A percentile compares a stretch with the other conserved stretches of the same genome.
phyloP scores from a whole-genome alignment of 2,888 invertebrate species.

The Lathronympha strigana region DNA sequence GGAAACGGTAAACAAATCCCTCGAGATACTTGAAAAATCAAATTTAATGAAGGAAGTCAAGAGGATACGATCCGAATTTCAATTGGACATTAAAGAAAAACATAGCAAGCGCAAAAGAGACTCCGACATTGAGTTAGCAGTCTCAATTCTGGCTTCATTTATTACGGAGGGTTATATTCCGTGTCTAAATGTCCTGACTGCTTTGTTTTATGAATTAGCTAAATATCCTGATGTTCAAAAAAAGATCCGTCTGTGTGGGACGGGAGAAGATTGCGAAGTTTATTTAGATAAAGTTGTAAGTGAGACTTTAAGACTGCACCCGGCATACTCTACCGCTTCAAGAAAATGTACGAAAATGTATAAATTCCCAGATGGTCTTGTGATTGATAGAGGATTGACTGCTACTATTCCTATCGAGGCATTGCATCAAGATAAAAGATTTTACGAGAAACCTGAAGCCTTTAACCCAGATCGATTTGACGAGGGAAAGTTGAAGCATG shows the following conservation, averaged over 20 bases:
- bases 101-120: constrained; percentile 51
- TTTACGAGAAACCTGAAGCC: constrained; percentile 61
- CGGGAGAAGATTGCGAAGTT: constrained; percentile 53
- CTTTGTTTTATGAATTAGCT: constrained; percentile 69
- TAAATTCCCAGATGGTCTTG: constrained; percentile 63
- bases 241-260: constrained; percentile 58
- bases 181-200: constrained; percentile 65
- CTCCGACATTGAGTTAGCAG: constrained; percentile 62
- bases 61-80: constrained; percentile 58
- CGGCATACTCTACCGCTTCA: constrained; percentile 69
- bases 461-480: constrained; percentile 71
- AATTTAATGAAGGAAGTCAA: constrained; percentile 61
- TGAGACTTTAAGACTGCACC: constrained; percentile 73
- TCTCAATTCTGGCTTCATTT: constrained; percentile 64
- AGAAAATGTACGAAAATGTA: constrained; percentile 71
- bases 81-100: constrained; percentile 60
- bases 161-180: constrained; percentile 75
- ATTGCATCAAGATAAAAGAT: constrained; percentile 66
- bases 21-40: constrained; percentile 56
- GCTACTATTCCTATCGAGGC: constrained; percentile 70
- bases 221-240: constrained; percentile 62
- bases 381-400: constrained; percentile 71
- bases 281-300: constrained; percentile 69
- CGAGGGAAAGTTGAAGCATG: constrained; percentile 55
- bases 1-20: constrained; percentile 59